phyloP scores from a whole-genome alignment of 2,888 invertebrate species.

The Conistra vaccinii region DNA sequence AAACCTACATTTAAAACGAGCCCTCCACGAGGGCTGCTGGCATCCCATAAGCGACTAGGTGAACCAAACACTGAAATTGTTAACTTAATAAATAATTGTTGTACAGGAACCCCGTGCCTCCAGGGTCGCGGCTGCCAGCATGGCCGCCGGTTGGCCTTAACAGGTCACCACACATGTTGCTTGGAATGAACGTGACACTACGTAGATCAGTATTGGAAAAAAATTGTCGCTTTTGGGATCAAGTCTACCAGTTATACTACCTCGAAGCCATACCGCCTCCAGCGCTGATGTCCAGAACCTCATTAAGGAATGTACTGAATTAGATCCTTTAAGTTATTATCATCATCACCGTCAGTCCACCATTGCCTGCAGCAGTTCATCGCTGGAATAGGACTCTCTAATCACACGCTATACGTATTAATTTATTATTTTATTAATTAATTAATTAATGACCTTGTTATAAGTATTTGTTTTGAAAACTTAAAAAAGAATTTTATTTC shows the following conservation, averaged over 20 bases:
- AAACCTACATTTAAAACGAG: too few species aligned
- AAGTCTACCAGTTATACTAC: constrained; percentile 17
- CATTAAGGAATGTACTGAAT: neutral
- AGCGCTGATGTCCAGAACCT: neutral
- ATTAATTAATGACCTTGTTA: too few species aligned
- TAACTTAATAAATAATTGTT: neutral
- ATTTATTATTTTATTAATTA: too few species aligned
- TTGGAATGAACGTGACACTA: neutral
- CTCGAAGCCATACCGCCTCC: constrained; percentile 28
- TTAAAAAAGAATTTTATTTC: too few species aligned
- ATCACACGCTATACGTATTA: too few species aligned
- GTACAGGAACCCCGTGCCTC: constrained; percentile 23
- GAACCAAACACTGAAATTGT: too few species aligned
- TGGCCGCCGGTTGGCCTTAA: constrained; percentile 68
- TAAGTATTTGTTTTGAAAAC: too few species aligned
- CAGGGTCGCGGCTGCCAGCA: constrained; percentile 48
- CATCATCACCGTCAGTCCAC: too few species aligned
- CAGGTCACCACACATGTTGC: constrained; percentile 54
- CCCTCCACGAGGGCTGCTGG: too few species aligned
- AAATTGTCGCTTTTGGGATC: constrained; percentile 24
- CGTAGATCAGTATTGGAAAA: neutral
- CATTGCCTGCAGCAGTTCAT: neutral
- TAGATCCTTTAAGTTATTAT: neutral
- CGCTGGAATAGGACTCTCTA: neutral
- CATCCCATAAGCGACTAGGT: too few species aligned